Evolutionary conservation across 2,113 vertebrate species (phyloP).

Genomic region (Reinhardtius hippoglossoides): DNA sequence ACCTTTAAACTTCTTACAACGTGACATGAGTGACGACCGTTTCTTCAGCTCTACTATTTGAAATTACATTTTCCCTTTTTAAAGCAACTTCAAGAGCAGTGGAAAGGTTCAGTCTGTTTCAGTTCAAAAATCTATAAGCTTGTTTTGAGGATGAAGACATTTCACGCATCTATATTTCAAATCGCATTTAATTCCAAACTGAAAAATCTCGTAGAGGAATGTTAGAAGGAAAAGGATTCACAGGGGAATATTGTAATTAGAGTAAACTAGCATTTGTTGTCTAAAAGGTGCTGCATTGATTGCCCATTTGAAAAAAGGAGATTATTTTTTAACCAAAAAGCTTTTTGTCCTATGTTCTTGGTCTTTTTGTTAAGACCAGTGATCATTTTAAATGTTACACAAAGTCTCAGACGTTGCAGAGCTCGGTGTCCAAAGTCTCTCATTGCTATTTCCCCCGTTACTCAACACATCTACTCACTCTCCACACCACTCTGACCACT

Average conservation of each 20-base stretch:
- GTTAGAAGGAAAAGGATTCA: no score
- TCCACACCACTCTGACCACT: background rate
- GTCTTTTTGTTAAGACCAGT: no score
- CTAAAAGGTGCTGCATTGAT: no score
- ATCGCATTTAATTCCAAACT: no score
- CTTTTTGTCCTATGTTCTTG: no score
- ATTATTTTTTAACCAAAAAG: no score
- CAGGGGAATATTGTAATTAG: background rate
- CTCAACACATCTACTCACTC: constrained; percentile 1
- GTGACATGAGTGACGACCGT: background rate
- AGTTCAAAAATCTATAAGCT: no score
- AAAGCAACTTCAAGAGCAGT: background rate
- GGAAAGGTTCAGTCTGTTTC: background rate
- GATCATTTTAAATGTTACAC: background rate
- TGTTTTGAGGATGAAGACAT: background rate
- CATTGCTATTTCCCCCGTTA: background rate
- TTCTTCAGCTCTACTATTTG: no score
- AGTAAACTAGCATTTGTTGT: background rate
- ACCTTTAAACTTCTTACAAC: constrained; percentile 1
- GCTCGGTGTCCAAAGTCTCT: background rate
- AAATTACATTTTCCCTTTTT: background rate
- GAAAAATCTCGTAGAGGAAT: no score
- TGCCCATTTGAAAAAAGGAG: no score
- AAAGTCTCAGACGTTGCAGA: no score
- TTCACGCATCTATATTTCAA: no score